These are phyloP conservation scores for Zapornia atra DNA, from an alignment of 2,113 vertebrate genomes.

Conservation along the genomic window DNA sequence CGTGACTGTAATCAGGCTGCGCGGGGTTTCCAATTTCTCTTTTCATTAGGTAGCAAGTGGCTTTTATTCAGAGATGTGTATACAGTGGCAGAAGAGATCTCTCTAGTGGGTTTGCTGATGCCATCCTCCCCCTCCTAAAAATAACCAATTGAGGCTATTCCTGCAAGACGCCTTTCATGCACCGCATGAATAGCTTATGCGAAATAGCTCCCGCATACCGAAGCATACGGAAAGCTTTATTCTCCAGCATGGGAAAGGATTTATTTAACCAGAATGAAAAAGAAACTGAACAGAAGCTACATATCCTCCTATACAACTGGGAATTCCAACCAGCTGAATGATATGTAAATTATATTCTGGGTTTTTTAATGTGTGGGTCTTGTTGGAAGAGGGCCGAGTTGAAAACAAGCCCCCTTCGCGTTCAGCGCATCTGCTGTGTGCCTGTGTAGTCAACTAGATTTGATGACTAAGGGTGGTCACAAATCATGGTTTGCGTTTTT, in stretches of 20 bases:
- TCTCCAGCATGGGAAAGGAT: not conserved
- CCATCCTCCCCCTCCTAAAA: constrained; percentile 8
- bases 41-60: not conserved
- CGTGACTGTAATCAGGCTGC: not conserved
- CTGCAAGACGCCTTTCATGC: constrained; percentile 5
- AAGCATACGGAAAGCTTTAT: constrained; percentile 5
- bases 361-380: not conserved
- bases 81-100: not conserved
- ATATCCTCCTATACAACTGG: not conserved
- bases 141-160: not conserved
- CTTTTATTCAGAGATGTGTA: not conserved
- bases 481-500: not conserved
- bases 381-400: not conserved
- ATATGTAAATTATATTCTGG: not conserved
- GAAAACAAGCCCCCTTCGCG: not conserved
- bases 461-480: not conserved
- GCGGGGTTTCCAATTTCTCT: not conserved
- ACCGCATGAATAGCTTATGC: not conserved
- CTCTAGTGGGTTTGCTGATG: constrained; percentile 9
- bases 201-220: not conserved
- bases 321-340: constrained; percentile 10
- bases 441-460: not conserved
- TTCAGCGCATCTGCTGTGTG: not conserved
- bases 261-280: constrained; percentile 13
- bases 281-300: not conserved